A percentile compares a stretch with the other conserved stretches of the same genome.
phyloP scores from a whole-genome alignment of 2,888 invertebrate genomes.

The Oscheius myriophilus region DNA sequence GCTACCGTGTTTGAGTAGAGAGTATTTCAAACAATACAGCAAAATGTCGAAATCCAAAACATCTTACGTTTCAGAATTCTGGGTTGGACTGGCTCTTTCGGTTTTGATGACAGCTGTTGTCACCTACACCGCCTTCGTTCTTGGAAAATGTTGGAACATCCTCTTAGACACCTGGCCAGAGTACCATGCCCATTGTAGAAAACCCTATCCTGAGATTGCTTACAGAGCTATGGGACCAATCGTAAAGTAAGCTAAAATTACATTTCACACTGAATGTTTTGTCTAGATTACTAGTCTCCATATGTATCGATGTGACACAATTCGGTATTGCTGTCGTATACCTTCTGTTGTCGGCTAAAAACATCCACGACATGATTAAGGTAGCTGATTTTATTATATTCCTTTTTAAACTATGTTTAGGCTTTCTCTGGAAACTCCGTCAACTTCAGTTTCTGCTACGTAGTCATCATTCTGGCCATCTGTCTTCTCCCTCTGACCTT shows the following conservation, averaged over 20 bases:
- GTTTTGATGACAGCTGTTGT: constrained; percentile 56
- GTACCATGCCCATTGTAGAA: constrained; percentile 63
- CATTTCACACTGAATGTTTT: too few species aligned
- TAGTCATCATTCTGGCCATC: constrained; percentile 62
- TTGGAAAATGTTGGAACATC: constrained; percentile 66
- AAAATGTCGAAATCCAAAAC: too few species aligned
- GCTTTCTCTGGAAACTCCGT: constrained; percentile 46
- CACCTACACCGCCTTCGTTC: constrained; percentile 63
- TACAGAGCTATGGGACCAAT: constrained; percentile 56
- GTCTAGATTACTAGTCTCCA: constrained; percentile 58
- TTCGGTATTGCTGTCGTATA: constrained; percentile 66
- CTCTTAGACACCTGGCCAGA: constrained; percentile 63
- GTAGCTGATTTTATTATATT: too few species aligned
- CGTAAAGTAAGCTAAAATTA: constrained; percentile 39
- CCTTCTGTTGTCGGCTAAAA: constrained; percentile 64
- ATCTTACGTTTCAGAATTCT: constrained; percentile 50
- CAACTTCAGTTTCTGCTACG: constrained; percentile 59
- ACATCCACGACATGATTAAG: constrained; percentile 66
- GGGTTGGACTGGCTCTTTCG: constrained; percentile 55
- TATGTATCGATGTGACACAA: constrained; percentile 64
- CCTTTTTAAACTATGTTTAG: constrained; percentile 31
- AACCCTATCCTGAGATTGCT: constrained; percentile 68
- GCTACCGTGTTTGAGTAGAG: too few species aligned
- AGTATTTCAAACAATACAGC: too few species aligned
- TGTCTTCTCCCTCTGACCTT: constrained; percentile 64